Conservation (phyloP, 2,888 invertebrate genomes). For the Sphaerophoria rueppellii region DNA sequence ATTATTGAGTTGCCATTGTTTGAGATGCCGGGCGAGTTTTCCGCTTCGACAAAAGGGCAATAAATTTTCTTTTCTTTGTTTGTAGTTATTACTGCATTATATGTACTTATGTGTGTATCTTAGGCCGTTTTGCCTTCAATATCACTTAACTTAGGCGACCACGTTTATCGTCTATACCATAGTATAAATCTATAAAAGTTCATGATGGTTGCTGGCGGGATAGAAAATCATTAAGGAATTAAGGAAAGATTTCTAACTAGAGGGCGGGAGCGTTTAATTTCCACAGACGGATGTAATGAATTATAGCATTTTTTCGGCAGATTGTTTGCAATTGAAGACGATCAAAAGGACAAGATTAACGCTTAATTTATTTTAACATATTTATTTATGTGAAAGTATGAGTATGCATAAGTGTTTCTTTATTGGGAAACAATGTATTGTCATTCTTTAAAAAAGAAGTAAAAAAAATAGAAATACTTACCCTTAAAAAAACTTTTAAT, state of each 20-base stretch:
- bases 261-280: slow-evolving; percentile 51
- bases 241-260: slow-evolving; percentile 67
- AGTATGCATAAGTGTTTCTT: no score
- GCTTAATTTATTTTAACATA: no score
- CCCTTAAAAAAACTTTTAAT: no score
- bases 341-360: no score
- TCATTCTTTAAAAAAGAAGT: no score
- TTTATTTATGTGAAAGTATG: no score
- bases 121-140: slow-evolving; percentile 11
- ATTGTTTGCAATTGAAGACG: no score
- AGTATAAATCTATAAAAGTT: slow-evolving; percentile 47
- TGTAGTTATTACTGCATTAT: neutral
- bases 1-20: slow-evolving; percentile 73
- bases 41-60: slow-evolving; percentile 71
- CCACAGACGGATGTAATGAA: slow-evolving; percentile 58
- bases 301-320: slow-evolving; percentile 35
- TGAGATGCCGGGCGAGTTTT: slow-evolving; percentile 73
- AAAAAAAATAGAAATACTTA: no score
- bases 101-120: slow-evolving; percentile 17
- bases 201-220: slow-evolving; percentile 47
- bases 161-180: neutral
- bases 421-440: no score
- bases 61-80: slow-evolving; percentile 60
- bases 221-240: slow-evolving; percentile 27
- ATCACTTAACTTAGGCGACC: slow-evolving; percentile 18